Evolutionary conservation across 2,113 vertebrate genomes (phyloP).

Genomic region (Salvator merianae): DNA sequence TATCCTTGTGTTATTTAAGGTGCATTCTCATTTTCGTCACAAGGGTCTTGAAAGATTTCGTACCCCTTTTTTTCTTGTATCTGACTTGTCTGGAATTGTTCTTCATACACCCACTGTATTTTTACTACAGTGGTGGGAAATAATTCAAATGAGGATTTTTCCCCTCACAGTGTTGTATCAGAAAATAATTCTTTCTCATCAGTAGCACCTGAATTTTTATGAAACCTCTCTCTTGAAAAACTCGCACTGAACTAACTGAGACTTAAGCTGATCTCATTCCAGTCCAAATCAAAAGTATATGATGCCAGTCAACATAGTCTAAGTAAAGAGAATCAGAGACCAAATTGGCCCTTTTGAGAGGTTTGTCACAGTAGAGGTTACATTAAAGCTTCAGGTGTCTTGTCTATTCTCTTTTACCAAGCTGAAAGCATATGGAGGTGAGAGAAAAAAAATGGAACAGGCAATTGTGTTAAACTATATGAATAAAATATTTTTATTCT

Average conservation of each 20-base stretch:
- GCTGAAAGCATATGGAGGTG: slow-evolving; percentile 49
- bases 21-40: slow-evolving; percentile 43
- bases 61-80: slow-evolving; percentile 50
- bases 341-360: slow-evolving; percentile 26
- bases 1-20: slow-evolving; percentile 49
- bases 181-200: slow-evolving; percentile 34
- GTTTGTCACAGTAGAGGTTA: slow-evolving; percentile 13
- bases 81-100: slow-evolving; percentile 20
- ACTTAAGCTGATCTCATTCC: slow-evolving; percentile 24
- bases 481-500: slow-evolving; percentile 31
- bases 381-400: slow-evolving; percentile 42
- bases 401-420: slow-evolving; percentile 68
- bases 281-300: slow-evolving; percentile 15
- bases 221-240: slow-evolving; percentile 52
- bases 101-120: slow-evolving; percentile 35
- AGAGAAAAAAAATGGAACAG: slow-evolving; percentile 24
- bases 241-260: slow-evolving; percentile 4
- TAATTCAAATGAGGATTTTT: slow-evolving; percentile 28
- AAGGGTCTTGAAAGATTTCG: slow-evolving; percentile 54
- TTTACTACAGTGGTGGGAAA: slow-evolving; percentile 38
- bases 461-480: slow-evolving; percentile 31
- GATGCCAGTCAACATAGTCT: slow-evolving; percentile 13
- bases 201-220: slow-evolving; percentile 43
- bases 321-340: slow-evolving; percentile 38
- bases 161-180: slow-evolving; percentile 38